phyloP scores from a whole-genome alignment of 2,113 vertebrate species.

The Elephas maximus region DNA sequence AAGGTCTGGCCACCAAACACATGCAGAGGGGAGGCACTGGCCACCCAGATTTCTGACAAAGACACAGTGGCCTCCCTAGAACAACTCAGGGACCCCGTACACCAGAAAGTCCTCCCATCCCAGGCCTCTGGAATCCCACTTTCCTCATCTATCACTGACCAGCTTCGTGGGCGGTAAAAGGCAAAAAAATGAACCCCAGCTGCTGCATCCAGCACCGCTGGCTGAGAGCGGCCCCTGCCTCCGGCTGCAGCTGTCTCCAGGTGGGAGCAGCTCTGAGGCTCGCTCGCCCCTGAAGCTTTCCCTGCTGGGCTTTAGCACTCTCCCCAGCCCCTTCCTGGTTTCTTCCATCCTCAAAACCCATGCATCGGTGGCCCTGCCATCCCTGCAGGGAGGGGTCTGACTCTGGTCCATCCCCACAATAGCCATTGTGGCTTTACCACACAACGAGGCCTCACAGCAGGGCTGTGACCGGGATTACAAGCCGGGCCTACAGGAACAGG shows the following conservation, averaged over 20 bases:
- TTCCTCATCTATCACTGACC: neutral
- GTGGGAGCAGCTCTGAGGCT: neutral
- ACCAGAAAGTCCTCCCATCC: neutral
- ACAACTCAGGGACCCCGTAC: neutral
- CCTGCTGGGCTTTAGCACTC: too few species aligned
- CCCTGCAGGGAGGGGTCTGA: neutral
- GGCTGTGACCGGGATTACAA: neutral
- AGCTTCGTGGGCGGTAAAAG: neutral
- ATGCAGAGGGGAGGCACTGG: neutral
- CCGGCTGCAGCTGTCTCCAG: fast-evolving
- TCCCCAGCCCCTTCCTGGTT: neutral
- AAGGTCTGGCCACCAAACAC: neutral
- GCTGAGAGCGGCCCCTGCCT: neutral
- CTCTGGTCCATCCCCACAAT: too few species aligned
- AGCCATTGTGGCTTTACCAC: neutral
- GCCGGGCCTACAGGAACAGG: neutral
- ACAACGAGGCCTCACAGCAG: neutral
- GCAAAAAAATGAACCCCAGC: neutral
- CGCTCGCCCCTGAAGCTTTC: neutral
- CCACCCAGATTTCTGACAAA: neutral
- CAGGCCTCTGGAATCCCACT: neutral
- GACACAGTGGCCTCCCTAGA: neutral
- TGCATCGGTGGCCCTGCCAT: neutral
- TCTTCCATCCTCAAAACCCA: neutral
- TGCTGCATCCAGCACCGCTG: neutral